Evolutionary conservation across 2,797 vertebrate species (phyloP).

Genomic region (Pristis pectinata): DNA sequence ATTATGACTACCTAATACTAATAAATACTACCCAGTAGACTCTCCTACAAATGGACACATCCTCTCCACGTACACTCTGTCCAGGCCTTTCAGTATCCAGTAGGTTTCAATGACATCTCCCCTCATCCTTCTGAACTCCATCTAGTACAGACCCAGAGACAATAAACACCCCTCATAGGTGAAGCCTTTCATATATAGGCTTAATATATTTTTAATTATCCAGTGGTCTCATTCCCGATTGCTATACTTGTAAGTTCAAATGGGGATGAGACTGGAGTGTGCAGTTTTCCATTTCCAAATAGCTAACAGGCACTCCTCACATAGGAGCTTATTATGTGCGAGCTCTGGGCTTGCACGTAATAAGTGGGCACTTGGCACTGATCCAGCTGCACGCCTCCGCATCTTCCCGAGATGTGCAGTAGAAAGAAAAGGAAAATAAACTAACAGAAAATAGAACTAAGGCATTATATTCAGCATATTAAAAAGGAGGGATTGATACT

Average conservation of each 20-base stretch:
- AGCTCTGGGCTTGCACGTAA: background rate
- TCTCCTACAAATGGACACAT: no score
- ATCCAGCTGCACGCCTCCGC: background rate
- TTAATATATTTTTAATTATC: background rate
- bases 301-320: background rate
- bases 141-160: no score
- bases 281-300: background rate
- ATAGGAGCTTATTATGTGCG: no score
- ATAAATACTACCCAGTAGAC: no score
- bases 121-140: no score
- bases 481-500: background rate
- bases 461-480: background rate
- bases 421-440: background rate
- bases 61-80: no score
- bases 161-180: no score
- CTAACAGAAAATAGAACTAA: background rate
- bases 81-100: no score
- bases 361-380: background rate
- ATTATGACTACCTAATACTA: no score
- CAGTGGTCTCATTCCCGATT: background rate
- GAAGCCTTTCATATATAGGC: no score
- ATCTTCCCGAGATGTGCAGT: background rate
- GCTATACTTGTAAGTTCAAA: background rate
- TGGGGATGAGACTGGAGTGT: background rate
- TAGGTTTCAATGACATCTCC: no score